Conservation (phyloP, 2,888 invertebrate genomes). For the Chaitophorus viminalis region DNA sequence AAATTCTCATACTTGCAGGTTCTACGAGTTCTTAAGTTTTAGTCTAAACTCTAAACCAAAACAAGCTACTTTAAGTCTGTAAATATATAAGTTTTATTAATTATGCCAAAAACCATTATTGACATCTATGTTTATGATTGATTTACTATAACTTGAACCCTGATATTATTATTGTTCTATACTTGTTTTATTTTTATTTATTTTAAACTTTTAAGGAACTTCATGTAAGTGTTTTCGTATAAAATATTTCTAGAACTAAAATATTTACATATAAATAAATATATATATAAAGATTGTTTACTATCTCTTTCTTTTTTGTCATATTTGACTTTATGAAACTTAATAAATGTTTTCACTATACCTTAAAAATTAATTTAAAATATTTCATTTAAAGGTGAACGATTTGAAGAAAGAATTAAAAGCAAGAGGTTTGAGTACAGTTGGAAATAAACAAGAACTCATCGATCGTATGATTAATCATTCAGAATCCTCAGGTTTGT, state of each 20-base stretch:
- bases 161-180: neutral
- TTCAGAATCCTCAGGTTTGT: slow-evolving; percentile 68
- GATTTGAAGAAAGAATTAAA: slow-evolving; percentile 86
- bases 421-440: slow-evolving; percentile 76
- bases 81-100: neutral
- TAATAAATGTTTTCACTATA: neutral
- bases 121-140: neutral
- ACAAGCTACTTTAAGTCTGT: neutral
- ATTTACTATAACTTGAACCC: neutral
- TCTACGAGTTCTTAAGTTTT: neutral
- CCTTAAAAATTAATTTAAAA: neutral
- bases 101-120: neutral
- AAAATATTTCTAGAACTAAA: neutral
- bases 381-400: slow-evolving; percentile 74
- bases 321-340: neutral
- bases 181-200: neutral
- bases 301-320: neutral
- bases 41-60: neutral
- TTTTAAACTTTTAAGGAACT: neutral
- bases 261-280: too few relatives aligned
- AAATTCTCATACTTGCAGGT: too few relatives aligned
- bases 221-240: neutral
- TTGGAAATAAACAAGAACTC: slow-evolving; percentile 86
- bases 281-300: neutral
- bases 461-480: slow-evolving; percentile 79